phyloP scores from a whole-genome alignment of 2,888 invertebrate genomes.

The Bruchidius siliquastri region DNA sequence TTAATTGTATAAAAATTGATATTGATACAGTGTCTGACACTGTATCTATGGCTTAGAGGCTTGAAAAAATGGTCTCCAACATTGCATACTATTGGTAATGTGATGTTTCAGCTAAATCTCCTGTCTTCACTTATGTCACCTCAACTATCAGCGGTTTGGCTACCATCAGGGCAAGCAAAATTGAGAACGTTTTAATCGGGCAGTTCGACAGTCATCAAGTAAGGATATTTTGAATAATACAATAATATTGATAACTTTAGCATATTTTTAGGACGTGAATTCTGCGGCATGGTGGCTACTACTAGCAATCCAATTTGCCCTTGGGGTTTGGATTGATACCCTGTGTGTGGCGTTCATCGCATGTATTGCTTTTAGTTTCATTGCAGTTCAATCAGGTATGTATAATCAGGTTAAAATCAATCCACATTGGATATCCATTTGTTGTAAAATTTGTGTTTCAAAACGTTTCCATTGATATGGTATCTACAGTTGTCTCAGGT shows the following conservation, averaged over 20 bases:
- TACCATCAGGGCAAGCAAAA: conserved; percentile 26
- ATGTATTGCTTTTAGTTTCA: conserved; percentile 58
- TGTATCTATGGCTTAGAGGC: too few species aligned
- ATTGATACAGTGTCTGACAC: too few species aligned
- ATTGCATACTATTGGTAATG: neutral
- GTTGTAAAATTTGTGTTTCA: too few species aligned
- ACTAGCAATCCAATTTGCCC: conserved; percentile 58
- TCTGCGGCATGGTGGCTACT: conserved; percentile 61
- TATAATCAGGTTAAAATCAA: conserved; percentile 11
- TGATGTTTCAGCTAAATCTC: conserved; percentile 27
- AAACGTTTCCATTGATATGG: too few species aligned
- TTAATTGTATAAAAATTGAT: too few species aligned
- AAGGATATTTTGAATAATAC: neutral
- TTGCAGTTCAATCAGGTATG: conserved; percentile 29
- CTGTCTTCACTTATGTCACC: conserved; percentile 28
- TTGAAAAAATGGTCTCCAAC: too few species aligned
- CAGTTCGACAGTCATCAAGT: conserved; percentile 31
- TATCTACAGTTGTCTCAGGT: too few species aligned
- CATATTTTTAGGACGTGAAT: conserved; percentile 46
- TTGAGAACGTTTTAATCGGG: conserved; percentile 19
- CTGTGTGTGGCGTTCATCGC: conserved; percentile 58
- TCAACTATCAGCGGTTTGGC: conserved; percentile 27
- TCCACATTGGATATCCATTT: too few species aligned
- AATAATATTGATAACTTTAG: neutral
- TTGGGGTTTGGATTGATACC: conserved; percentile 62